phyloP scores from a whole-genome alignment of 2,888 invertebrate genomes.

The Elaeidobius kamerunicus region DNA sequence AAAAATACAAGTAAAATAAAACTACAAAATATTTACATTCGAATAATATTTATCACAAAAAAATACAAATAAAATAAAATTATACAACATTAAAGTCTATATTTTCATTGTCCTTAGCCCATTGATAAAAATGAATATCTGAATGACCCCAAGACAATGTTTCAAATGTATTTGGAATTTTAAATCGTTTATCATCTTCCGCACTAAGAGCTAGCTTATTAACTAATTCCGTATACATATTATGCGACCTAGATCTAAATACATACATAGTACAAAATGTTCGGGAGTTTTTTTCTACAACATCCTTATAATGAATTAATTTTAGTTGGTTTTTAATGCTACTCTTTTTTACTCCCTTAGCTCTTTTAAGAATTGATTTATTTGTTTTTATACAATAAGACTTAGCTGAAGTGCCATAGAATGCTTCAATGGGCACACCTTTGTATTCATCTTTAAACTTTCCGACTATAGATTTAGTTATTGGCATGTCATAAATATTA shows the following conservation, averaged over 20 bases:
- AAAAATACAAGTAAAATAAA: no score
- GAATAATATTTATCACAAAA: no score
- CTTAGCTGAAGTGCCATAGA: neutral
- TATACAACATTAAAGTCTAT: no score
- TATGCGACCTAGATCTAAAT: neutral
- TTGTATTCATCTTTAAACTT: neutral
- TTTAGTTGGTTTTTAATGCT: neutral
- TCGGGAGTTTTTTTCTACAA: neutral
- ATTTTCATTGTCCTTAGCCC: no score
- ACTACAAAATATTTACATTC: no score
- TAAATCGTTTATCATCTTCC: neutral
- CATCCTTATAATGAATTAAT: neutral
- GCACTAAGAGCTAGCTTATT: neutral
- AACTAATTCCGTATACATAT: conserved; percentile 1
- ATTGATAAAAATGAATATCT: neutral
- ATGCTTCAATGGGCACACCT: neutral
- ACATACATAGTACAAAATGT: neutral
- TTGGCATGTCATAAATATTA: neutral
- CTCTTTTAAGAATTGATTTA: neutral
- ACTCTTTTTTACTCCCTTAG: neutral
- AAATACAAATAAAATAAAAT: no score
- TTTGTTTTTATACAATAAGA: neutral
- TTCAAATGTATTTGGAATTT: neutral
- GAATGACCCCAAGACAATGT: neutral
- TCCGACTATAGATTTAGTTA: neutral